Conservation (phyloP, 1,140 invertebrate genomes). For the Papilio aristodemus region DNA sequence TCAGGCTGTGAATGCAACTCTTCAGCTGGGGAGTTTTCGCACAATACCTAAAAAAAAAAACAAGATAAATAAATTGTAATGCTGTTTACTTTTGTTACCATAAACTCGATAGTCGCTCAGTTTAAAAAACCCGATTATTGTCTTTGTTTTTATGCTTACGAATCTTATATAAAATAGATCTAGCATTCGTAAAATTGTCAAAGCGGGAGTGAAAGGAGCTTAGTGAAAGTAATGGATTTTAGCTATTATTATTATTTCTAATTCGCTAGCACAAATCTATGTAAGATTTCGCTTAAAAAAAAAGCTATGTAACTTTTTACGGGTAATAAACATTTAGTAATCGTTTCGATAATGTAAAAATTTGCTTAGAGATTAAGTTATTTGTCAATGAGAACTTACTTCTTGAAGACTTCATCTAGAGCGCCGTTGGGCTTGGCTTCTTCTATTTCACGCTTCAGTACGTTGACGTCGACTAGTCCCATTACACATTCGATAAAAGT, state of each 20-base stretch:
- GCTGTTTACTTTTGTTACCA: background rate
- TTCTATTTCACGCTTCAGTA: constrained; percentile 79
- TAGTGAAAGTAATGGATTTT: too few species aligned
- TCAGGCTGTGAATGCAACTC: constrained; percentile 83
- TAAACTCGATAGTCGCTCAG: background rate
- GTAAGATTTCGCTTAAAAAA: too few species aligned
- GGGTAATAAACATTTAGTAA: too few species aligned
- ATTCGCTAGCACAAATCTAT: too few species aligned
- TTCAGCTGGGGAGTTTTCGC: constrained; percentile 82
- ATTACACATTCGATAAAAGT: constrained; percentile 65
- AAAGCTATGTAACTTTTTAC: too few species aligned
- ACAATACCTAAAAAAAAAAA: constrained; percentile 82
- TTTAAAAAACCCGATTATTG: background rate
- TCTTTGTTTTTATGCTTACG: too few species aligned
- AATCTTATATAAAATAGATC: too few species aligned
- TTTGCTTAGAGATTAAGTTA: background rate
- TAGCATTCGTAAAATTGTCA: too few species aligned
- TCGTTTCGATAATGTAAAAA: too few species aligned
- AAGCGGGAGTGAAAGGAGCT: too few species aligned
- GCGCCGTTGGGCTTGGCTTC: constrained; percentile 78
- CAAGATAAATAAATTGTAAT: background rate
- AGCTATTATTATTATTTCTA: too few species aligned
- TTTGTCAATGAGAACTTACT: constrained; percentile 54
- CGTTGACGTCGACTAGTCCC: constrained; percentile 66
- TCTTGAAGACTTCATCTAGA: constrained; percentile 78